These are phyloP conservation scores for Arothron firmamentum DNA, from an alignment of 2,113 vertebrate genomes.

Conservation along the genomic window DNA sequence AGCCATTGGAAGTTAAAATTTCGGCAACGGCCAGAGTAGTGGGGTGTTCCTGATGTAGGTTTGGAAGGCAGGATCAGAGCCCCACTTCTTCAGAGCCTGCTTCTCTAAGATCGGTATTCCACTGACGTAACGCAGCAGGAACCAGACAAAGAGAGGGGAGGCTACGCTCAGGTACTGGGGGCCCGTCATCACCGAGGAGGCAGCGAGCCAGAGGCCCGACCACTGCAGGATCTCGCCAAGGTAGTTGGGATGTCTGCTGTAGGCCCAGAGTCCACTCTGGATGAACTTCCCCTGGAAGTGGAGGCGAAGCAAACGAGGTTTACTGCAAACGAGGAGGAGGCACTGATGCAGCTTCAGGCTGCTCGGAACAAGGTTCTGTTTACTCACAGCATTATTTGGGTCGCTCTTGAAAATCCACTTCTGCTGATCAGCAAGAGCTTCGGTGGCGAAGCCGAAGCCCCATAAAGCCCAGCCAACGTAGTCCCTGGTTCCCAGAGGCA, in stretches of 20 bases:
- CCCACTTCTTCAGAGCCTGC: constrained; percentile 75
- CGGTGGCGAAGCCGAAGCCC: constrained; percentile 72
- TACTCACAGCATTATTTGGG: constrained; percentile 75
- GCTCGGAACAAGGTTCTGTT: background rate
- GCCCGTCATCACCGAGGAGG: constrained; percentile 74
- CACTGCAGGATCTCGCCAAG: constrained; percentile 81
- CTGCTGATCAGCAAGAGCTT: constrained; percentile 79
- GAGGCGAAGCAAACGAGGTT: background rate
- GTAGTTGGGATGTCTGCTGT: constrained; percentile 81
- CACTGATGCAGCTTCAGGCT: constrained; percentile 6
- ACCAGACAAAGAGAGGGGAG: constrained; percentile 79
- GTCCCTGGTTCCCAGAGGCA: constrained; percentile 72
- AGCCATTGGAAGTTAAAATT: constrained; percentile 29
- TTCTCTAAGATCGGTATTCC: constrained; percentile 79
- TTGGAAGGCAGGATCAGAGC: constrained; percentile 67
- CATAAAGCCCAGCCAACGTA: constrained; percentile 77
- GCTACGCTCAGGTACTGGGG: constrained; percentile 67
- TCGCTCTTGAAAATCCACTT: constrained; percentile 77
- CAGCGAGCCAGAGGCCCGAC: constrained; percentile 77
- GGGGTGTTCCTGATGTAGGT: constrained; percentile 75
- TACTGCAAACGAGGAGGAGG: background rate
- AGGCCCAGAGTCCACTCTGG: constrained; percentile 77
- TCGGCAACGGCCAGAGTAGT: constrained; percentile 73
- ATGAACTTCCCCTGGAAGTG: constrained; percentile 76
- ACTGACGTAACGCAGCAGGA: constrained; percentile 74